Base-by-base conservation (phyloP, 2,888 invertebrate species). In the Meloe dianella region DNA sequence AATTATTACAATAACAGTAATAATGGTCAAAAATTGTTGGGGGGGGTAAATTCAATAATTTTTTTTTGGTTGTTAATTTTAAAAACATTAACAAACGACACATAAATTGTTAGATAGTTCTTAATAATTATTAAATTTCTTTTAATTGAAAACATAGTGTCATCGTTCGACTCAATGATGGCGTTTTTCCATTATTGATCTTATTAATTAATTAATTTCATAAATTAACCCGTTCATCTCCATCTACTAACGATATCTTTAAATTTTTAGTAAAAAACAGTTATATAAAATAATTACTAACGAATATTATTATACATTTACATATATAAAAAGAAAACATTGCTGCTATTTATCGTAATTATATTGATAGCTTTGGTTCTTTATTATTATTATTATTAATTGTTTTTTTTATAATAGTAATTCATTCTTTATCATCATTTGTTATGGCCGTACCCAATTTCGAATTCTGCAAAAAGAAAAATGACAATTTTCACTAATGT, bases 401-500 rank as follows among this genome's bases (percentile, higher is more conserved):
- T 22, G 27, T 38, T 22, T 60, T 60, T n/a, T 17, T 71, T 73
- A 76, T 61, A 77, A 71, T 69, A 77, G 74, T 66, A 78, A 73
- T 71, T 78, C 78, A 73, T 71, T 71, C 66, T 68, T 73, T 64
- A 75, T 67, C 64, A 73, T 71, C 70, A 14, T 65, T 64, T 73
- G 77, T 76, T 79, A 78, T 75, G 79, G 78, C n/a, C 61, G 73
- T 69, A 70, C 73, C 73, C 70, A 77, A 69, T 74, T 73, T 76
- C 69, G 63, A 69, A 57, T 74, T 78, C 78, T 78, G 78, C 56
- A 78, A 78, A 66, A 64, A 74, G 63, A 74, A 73, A 68, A 54
- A 59, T 22, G 64, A 67, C 63, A 58, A 60, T 63, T 64, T 57
- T 65, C 57, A 60, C 41, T n/a, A 22, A 41, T 30, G 6, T 57